phyloP scores from a whole-genome alignment of 2,888 invertebrate species.

The Dynastes tityus region DNA sequence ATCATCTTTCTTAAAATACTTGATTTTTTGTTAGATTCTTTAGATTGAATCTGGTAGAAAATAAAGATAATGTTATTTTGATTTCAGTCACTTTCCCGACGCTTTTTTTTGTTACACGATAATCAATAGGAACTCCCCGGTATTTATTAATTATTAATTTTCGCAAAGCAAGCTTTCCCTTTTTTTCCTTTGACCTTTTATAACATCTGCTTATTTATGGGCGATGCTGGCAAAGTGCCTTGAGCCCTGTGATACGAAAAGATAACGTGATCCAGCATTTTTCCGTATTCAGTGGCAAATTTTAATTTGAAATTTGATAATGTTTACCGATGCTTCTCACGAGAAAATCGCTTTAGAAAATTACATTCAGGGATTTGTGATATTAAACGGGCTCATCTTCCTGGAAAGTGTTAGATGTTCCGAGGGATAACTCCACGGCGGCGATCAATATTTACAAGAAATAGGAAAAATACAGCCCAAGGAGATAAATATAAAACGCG shows the following conservation, averaged over 20 bases:
- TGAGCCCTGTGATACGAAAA: background rate
- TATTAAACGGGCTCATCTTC: conserved; percentile 12
- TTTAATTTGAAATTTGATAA: conserved; percentile 36
- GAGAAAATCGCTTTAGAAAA: conserved; percentile 31
- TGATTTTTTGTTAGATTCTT: no score
- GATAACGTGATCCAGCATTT: conserved; percentile 28
- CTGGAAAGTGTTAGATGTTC: background rate
- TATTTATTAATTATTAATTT: no score
- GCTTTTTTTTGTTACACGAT: no score
- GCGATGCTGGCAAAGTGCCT: background rate
- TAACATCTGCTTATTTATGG: background rate
- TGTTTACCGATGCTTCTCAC: conserved; percentile 23
- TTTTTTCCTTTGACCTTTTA: no score
- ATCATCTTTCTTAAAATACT: no score
- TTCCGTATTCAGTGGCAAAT: conserved; percentile 16
- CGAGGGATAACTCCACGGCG: background rate
- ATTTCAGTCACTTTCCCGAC: no score
- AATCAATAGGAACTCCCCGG: no score
- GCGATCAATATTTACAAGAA: conserved; percentile 9
- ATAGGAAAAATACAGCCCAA: background rate
- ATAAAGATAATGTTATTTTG: no score
- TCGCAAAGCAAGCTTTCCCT: no score
- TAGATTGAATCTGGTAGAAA: no score
- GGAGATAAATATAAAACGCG: no score
- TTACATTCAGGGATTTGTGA: conserved; percentile 21